Base-by-base conservation (phyloP, 2,113 vertebrate genomes). In the Heterotis niloticus region DNA sequence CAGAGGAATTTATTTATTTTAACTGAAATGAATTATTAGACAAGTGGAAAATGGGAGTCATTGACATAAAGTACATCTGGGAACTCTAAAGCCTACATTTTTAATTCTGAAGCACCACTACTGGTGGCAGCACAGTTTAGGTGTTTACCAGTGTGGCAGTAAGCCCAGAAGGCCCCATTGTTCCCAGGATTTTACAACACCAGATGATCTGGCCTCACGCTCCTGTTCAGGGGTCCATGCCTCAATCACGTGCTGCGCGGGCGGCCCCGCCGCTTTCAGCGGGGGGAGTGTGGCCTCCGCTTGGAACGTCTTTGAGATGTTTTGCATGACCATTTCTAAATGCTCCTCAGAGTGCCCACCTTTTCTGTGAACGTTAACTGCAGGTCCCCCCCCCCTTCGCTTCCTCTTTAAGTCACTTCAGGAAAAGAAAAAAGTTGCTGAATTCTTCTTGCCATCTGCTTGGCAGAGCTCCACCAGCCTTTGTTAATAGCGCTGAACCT, bases 121-220 rank as follows among this genome's bases (percentile, higher is more conserved):
- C 23, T n/a, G 54, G 74, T 18, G 70, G 60, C 69, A 79, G 83
- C 57, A 57, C 66, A 60, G 78, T 80, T 78, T 76, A 77, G 77
- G 56, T 74, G 71, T 67, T 23, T 75, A 24, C 78, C n/a, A 16
- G 28, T 78, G 73, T 60, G 51, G 52, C n/a, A 74, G 69, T 66
- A 69, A 59, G 62, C 56, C 65, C 79, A 57, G 14, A 59, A 66
- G 54, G 66, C 75, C 20, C 68, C 78, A 66, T 54, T 84, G 74
- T 74, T 81, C 66, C 24, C 56, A 60, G 64, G 20, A 57, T 70
- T 69, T 72, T 78, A 78, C 69, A 24, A 28, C 13, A 18, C 77
- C 84, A 84, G 81, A 85, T 84, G 86, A 78, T 68, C 29, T 23
- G 60, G 75, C 64, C 12, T 82, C 80, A 77, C 24, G 80, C 77